Percentiles rank a stretch among this genome's conserved stretches.
Evolutionary conservation across 1,140 invertebrate genomes (phyloP).

Genomic region (Dryas iulia): DNA sequence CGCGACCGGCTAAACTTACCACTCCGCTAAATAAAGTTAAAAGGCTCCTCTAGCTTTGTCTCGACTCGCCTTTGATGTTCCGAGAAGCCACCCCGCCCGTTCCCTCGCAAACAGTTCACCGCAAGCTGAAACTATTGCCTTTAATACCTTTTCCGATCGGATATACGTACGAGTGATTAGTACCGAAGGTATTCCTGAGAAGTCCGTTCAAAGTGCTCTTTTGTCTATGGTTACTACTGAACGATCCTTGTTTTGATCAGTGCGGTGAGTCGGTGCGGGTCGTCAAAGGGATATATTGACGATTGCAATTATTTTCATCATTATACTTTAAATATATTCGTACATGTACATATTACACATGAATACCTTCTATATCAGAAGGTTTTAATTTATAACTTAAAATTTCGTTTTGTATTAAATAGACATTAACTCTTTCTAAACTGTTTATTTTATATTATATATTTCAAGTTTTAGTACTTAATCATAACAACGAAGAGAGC

Average conservation of each 20-base stretch:
- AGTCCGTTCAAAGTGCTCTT: conserved; percentile 63
- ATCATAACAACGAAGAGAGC: neutral
- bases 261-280: neutral
- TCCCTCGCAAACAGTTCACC: conserved; percentile 73
- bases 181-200: conserved; percentile 43
- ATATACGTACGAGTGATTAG: conserved; percentile 74
- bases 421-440: no score
- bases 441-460: no score
- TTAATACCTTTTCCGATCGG: conserved; percentile 71
- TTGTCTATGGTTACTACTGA: conserved; percentile 39
- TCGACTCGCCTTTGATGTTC: conserved; percentile 75
- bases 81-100: conserved; percentile 35
- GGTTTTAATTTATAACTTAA: no score
- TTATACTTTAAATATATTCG: neutral
- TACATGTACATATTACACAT: no score
- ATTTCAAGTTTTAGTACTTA: neutral
- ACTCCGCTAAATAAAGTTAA: conserved; percentile 80
- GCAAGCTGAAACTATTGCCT: conserved; percentile 74
- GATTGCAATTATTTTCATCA: conserved; percentile 1
- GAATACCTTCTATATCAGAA: no score
- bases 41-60: conserved; percentile 78
- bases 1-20: conserved; percentile 79
- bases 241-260: conserved; percentile 40
- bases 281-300: conserved; percentile 4
- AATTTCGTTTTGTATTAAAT: no score